Conservation (phyloP, 2,113 vertebrate species). For the Myiozetetes cayanensis region DNA sequence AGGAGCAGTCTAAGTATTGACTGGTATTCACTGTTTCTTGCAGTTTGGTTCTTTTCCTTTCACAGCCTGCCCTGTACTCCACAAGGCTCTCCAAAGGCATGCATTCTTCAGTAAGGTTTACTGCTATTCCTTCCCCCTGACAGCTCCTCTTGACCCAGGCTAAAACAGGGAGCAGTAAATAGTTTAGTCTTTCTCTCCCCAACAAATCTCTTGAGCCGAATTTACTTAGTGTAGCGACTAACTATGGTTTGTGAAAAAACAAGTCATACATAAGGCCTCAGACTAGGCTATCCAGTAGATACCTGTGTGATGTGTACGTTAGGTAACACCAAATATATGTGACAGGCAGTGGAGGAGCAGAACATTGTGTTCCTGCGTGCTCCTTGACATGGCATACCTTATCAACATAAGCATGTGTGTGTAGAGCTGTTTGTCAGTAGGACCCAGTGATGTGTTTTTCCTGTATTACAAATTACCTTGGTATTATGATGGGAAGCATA, state of each 20-base stretch:
- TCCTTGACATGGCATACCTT: neutral
- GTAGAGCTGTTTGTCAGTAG: neutral
- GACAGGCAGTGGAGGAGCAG: neutral
- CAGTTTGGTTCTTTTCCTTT: neutral
- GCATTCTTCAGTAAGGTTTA: neutral
- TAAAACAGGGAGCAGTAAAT: neutral
- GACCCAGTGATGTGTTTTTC: neutral
- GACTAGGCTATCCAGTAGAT: neutral
- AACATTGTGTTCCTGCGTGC: neutral
- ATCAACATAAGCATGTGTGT: neutral
- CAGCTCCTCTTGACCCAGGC: neutral
- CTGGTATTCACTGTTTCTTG: neutral
- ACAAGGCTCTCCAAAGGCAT: neutral
- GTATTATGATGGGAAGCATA: neutral
- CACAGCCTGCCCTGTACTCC: neutral
- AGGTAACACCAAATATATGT: neutral
- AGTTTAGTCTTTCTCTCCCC: neutral
- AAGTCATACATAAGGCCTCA: neutral
- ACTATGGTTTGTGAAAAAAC: neutral
- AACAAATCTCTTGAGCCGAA: neutral
- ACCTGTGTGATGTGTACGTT: fast-evolving
- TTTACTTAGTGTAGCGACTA: neutral
- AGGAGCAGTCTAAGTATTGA: neutral
- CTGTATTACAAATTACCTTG: neutral
- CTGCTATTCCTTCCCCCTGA: neutral